phyloP scores from a whole-genome alignment of 1,140 invertebrate genomes.

The Ylistrum balloti region DNA sequence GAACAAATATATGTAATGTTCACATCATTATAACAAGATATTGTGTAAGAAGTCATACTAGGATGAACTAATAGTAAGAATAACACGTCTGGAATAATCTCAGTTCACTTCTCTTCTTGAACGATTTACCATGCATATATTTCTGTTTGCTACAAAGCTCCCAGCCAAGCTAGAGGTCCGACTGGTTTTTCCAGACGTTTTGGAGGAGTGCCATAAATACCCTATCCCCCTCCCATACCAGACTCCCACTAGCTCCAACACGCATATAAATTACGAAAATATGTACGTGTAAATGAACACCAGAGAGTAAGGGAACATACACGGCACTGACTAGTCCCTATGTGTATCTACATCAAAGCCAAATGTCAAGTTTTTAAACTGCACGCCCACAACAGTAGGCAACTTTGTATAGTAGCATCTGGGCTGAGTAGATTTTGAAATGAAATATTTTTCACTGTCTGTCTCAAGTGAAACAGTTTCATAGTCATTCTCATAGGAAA shows the following conservation, averaged over 20 bases:
- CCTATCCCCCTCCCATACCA: neutral
- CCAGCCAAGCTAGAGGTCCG: neutral
- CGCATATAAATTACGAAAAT: constrained; percentile 34
- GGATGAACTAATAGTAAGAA: too few relatives aligned
- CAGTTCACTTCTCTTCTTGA: neutral
- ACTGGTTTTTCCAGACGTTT: constrained; percentile 15
- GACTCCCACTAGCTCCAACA: neutral
- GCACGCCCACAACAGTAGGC: neutral
- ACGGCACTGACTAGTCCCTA: neutral
- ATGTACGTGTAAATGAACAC: constrained; percentile 31
- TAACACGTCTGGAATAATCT: neutral
- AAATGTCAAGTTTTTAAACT: constrained; percentile 2
- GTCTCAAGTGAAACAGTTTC: neutral
- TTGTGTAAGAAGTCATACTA: neutral
- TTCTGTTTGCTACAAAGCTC: neutral
- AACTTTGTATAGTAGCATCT: neutral
- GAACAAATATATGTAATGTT: neutral
- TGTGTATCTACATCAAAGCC: constrained; percentile 9
- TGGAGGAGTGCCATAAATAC: constrained; percentile 29
- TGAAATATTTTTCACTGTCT: neutral
- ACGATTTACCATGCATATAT: neutral
- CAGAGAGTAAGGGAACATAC: neutral
- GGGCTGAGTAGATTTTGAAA: neutral
- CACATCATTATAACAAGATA: too few relatives aligned
- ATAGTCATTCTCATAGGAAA: neutral